A percentile compares a stretch with the other conserved stretches of the same genome.
phyloP scores from a whole-genome alignment of 92 coral and sea anemone species.

The Desmophyllum pertusum region DNA sequence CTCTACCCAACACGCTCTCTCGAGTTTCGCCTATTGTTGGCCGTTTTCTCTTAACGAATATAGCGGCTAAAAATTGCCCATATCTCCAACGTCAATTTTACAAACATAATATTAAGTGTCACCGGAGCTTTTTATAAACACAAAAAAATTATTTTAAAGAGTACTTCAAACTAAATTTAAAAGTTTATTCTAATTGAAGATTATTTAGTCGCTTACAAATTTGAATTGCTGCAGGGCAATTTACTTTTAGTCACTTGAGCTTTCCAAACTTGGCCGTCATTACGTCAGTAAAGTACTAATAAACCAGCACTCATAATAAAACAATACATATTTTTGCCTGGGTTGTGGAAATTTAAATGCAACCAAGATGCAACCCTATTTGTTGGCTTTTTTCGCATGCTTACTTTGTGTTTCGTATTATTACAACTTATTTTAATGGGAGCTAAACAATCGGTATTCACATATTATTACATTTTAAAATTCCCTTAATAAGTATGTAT shows the following conservation, averaged over 20 bases:
- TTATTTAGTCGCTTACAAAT: constrained; percentile 8
- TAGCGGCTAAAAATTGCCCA: not conserved
- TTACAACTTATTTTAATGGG: not conserved
- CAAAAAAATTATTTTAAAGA: not conserved
- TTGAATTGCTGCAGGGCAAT: constrained; percentile 3
- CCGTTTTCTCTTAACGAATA: not conserved
- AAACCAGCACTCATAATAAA: no score
- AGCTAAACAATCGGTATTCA: not conserved
- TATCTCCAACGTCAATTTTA: not conserved
- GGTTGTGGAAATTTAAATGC: not conserved
- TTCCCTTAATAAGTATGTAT: no score
- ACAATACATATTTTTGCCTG: no score
- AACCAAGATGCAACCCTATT: not conserved
- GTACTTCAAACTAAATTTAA: not conserved
- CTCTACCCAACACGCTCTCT: not conserved
- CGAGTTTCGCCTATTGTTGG: not conserved
- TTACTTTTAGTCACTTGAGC: not conserved
- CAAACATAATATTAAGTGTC: not conserved
- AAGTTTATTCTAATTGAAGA: not conserved
- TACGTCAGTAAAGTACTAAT: not conserved
- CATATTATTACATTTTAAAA: not conserved
- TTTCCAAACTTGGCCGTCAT: not conserved
- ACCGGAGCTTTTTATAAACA: not conserved
- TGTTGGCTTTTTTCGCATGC: not conserved
- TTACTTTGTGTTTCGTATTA: not conserved